Conservation (phyloP, 2,888 invertebrate genomes). For the Lycaena phlaeas region DNA sequence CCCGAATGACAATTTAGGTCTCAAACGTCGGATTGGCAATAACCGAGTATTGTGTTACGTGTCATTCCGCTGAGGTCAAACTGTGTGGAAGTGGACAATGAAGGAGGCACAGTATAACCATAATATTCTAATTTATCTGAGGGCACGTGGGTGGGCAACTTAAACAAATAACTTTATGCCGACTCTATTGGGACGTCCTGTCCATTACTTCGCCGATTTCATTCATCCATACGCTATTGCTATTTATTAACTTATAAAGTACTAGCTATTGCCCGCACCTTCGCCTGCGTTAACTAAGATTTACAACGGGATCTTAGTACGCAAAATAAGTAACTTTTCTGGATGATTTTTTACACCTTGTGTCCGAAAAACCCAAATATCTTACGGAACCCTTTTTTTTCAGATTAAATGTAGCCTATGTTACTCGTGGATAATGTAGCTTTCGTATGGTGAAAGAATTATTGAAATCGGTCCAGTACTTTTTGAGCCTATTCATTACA, state of each 20-base stretch:
- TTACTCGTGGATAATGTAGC: no score
- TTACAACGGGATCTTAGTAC: no score
- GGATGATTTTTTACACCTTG: no score
- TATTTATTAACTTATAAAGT: not conserved
- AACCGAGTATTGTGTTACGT: constrained; percentile 2
- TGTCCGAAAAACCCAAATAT: no score
- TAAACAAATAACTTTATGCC: constrained; percentile 69
- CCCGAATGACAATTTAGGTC: not conserved
- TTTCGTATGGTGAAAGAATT: no score
- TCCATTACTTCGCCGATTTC: constrained; percentile 24
- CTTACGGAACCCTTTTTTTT: no score
- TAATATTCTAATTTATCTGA: constrained; percentile 46
- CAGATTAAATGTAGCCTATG: no score
- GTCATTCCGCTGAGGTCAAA: constrained; percentile 23
- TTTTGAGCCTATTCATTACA: no score
- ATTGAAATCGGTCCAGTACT: no score
- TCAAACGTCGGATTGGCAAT: no score
- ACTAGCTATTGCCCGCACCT: not conserved
- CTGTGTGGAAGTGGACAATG: constrained; percentile 44
- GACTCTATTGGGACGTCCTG: constrained; percentile 68
- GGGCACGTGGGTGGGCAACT: constrained; percentile 58
- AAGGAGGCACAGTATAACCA: constrained; percentile 50
- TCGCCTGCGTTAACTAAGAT: no score
- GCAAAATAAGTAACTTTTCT: no score
- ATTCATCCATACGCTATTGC: constrained; percentile 5